Percentiles rank a stretch among this genome's conserved stretches.
Conservation (phyloP, 2,797 vertebrate genomes). For the Neosalanx taihuensis region DNA sequence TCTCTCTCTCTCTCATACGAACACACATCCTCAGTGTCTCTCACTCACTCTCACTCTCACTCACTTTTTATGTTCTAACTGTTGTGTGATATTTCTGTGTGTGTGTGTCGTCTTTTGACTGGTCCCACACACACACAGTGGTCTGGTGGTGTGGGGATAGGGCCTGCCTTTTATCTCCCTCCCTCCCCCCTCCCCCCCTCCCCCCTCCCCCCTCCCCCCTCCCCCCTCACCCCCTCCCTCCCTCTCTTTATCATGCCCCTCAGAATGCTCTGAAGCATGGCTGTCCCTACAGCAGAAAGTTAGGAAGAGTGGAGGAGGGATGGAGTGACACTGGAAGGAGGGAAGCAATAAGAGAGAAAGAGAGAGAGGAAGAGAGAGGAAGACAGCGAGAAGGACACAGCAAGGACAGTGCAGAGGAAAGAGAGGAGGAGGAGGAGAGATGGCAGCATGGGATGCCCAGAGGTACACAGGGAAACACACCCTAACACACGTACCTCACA, state of each 20-base stretch:
- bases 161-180: not conserved
- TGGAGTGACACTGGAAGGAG: conserved; percentile 26
- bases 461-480: conserved; percentile 1
- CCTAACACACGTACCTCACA: conserved; percentile 5
- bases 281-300: not conserved
- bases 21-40: not conserved
- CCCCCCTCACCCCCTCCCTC: conserved; percentile 35
- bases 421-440: conserved; percentile 55
- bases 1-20: conserved; percentile 24
- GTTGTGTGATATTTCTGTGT: not conserved
- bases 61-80: conserved; percentile 13
- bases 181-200: not conserved
- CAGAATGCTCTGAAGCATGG: not conserved
- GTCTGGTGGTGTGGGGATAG: not conserved
- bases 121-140: not conserved
- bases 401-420: conserved; percentile 72
- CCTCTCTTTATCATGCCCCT: conserved; percentile 24
- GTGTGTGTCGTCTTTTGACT: not conserved
- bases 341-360: conserved; percentile 53
- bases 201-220: not conserved
- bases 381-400: conserved; percentile 63
- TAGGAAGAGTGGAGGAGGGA: not conserved
- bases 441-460: conserved; percentile 54
- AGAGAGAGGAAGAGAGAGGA: conserved; percentile 59
- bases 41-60: not conserved